These are phyloP conservation scores for Blennius ocellaris DNA, from an alignment of 2,113 vertebrate species.

Conservation along the genomic window DNA sequence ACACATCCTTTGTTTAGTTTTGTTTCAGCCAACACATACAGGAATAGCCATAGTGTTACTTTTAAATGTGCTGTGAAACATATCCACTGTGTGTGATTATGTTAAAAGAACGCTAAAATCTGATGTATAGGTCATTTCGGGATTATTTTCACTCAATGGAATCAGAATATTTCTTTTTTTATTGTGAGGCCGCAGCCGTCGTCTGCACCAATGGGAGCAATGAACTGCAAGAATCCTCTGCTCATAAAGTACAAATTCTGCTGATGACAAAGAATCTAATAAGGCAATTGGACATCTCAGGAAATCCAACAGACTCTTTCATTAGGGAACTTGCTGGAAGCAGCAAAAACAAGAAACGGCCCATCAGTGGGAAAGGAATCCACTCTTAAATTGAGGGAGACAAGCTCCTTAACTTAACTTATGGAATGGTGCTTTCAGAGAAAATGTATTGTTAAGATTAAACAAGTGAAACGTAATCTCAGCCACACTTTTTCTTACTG, in stretches of 20 bases:
- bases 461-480: slow-evolving; percentile 45
- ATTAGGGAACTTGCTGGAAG: slow-evolving; percentile 59
- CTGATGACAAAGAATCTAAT: slow-evolving; percentile 44
- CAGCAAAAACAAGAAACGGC: slow-evolving; percentile 44
- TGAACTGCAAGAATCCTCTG: slow-evolving; percentile 24
- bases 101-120: slow-evolving; percentile 28
- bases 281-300: slow-evolving; percentile 31
- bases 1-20: slow-evolving; percentile 47
- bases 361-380: slow-evolving; percentile 15
- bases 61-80: slow-evolving; percentile 25
- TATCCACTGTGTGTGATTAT: slow-evolving; percentile 12
- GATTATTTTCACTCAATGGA: slow-evolving; percentile 2
- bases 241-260: slow-evolving; percentile 32
- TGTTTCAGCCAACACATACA: too few species aligned
- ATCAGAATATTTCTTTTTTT: neutral
- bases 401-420: slow-evolving; percentile 42
- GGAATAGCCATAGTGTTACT: neutral
- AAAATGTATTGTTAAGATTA: slow-evolving; percentile 46
- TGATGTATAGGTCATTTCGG: slow-evolving; percentile 7
- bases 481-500: slow-evolving; percentile 14
- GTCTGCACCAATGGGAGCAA: slow-evolving; percentile 23
- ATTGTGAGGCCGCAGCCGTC: slow-evolving; percentile 4
- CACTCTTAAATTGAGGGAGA: slow-evolving; percentile 37
- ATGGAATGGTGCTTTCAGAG: slow-evolving; percentile 44
- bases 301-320: slow-evolving; percentile 39